Evolutionary conservation across 2,797 vertebrate species (phyloP), one percentile per base, ranked within the genome.

Genomic region (Sus cebifrons): DNA sequence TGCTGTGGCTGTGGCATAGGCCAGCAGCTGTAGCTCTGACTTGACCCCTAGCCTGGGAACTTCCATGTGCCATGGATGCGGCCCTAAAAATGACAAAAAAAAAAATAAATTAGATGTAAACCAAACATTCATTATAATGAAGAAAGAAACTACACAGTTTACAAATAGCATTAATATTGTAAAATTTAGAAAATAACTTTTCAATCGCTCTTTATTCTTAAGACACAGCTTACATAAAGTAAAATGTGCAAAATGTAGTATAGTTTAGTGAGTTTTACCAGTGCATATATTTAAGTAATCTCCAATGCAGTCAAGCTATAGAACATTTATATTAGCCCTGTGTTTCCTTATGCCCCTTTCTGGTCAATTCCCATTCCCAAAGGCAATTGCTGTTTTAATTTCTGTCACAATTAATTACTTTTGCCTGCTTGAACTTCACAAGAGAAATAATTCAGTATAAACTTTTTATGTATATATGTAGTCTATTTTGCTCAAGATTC

Each of bases 91-190:
- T 36, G 44, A 49, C 6, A 49, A 49, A 49, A 49, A 49, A 49
- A 49, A 1, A 49, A 49, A 49, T 49, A 49, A 83, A 75, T 21
- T 52, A 91, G 49, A 65, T 25, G 56, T 11, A 91, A 77, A 56
- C 8, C 16, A 88, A 84, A 84, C 91, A 84, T 70, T 52, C 64
- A 89, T 40, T 84, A 89, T 21, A 82, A 85, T 84, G 11, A 93
- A 32, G 60, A 92, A 86, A 65, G 29, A 93, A 95, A 64, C 49
- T 64, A 90, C 12, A 27, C 7, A 89, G 52, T 25, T 77, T 90
- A 68, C 6, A 60, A 82, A 90, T 23, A 29, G 8, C 29, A 49
- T 25, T 54, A 82, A 60, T 86, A 15, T 67, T 12, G 62, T n/a
- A 40, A 67, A 36, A 49, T 82, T 82, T 62, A 82, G 15, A 60